Evolutionary conservation across 2,797 vertebrate genomes (phyloP).

Genomic region (Liasis olivaceus): DNA sequence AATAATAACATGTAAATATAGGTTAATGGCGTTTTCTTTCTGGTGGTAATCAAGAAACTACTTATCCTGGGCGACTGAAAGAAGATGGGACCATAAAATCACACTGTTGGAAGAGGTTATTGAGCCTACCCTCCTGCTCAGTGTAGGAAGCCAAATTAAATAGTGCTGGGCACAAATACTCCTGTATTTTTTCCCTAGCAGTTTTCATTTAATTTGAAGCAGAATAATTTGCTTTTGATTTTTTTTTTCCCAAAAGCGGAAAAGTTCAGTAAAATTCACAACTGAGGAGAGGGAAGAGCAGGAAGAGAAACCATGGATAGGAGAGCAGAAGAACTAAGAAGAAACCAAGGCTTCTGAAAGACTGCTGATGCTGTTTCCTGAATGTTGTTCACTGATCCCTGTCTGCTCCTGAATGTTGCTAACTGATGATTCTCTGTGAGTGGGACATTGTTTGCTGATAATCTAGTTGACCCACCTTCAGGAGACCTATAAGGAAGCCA

Average conservation of each 20-base stretch:
- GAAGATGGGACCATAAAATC: background rate
- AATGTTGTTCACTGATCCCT: background rate
- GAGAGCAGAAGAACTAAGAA: background rate
- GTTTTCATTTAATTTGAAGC: background rate
- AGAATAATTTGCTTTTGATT: background rate
- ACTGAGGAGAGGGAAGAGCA: background rate
- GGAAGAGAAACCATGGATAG: background rate
- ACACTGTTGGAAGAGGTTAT: background rate
- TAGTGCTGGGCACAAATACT: background rate
- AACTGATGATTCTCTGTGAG: too few species aligned
- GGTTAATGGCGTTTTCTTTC: background rate
- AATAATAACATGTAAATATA: background rate
- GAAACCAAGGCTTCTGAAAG: background rate
- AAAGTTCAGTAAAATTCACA: background rate
- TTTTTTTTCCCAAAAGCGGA: background rate
- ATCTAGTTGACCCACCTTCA: too few species aligned
- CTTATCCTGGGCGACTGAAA: background rate
- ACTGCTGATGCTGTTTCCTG: background rate
- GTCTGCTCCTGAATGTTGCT: background rate
- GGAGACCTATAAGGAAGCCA: too few species aligned
- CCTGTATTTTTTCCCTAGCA: background rate
- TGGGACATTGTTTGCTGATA: too few species aligned
- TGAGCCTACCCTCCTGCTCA: background rate
- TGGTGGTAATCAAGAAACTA: background rate
- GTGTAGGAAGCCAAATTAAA: background rate